Evolutionary conservation across 2,888 invertebrate genomes (phyloP).

Genomic region (Tuberolachnus salignus): DNA sequence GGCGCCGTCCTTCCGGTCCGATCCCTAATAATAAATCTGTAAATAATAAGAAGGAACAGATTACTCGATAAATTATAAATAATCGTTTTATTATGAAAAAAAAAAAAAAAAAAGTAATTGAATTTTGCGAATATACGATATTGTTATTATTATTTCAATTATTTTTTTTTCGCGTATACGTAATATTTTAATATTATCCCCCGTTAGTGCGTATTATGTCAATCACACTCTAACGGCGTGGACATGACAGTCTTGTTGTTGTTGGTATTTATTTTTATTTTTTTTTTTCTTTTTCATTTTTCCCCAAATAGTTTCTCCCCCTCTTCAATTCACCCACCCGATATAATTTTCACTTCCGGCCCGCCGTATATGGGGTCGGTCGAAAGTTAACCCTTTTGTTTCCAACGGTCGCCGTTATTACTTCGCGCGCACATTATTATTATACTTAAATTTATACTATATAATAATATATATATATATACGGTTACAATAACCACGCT

Average conservation of each 20-base stretch:
- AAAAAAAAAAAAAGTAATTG: background rate
- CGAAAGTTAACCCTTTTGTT: slow-evolving; percentile 9
- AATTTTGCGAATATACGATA: background rate
- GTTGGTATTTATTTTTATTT: too few relatives aligned
- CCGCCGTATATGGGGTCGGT: background rate
- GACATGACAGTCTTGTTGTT: background rate
- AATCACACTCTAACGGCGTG: background rate
- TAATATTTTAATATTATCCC: background rate
- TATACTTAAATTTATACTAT: background rate
- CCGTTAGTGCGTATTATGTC: background rate
- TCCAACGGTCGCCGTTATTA: slow-evolving; percentile 7
- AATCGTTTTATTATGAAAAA: too few relatives aligned
- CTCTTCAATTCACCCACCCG: background rate
- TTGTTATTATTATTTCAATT: too few relatives aligned
- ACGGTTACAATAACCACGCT: background rate
- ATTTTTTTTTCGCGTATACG: too few relatives aligned
- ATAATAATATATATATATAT: background rate
- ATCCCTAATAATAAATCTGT: slow-evolving; percentile 3
- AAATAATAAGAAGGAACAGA: slow-evolving; percentile 14
- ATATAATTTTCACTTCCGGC: background rate
- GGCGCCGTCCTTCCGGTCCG: too few relatives aligned
- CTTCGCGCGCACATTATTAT: background rate
- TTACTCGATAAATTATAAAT: background rate
- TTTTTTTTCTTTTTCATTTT: slow-evolving; percentile 8
- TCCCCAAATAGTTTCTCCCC: slow-evolving; percentile 5